Conservation (phyloP, 30 jellyfish, hydroid and myxozoan species). For the Cassiopea xamachana region DNA sequence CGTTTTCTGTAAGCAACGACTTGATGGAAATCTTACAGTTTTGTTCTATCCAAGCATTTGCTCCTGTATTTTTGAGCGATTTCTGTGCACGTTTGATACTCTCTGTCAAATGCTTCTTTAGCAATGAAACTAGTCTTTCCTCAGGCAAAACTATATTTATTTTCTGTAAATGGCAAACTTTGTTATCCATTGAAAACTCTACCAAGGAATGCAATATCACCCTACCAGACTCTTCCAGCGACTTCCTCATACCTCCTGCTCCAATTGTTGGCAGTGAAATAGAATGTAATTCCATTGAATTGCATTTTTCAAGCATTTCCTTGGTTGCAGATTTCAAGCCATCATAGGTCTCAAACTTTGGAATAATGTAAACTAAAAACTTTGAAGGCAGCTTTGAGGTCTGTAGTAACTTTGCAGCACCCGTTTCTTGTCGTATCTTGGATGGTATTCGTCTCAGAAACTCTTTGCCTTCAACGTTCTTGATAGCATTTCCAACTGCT, state of each 20-base stretch:
- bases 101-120: conserved; percentile 4
- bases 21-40: background rate
- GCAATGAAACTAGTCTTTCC: conserved; percentile 26
- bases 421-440: conserved; percentile 5
- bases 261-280: conserved; percentile 62
- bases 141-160: conserved; percentile 33
- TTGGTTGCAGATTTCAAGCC: conserved; percentile 29
- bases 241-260: conserved; percentile 42
- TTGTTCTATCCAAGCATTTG: conserved; percentile 20
- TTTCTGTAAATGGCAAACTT: background rate
- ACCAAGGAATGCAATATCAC: conserved; percentile 46
- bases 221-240: conserved; percentile 31
- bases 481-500: conserved; percentile 55
- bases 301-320: conserved; percentile 25
- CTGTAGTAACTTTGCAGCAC: conserved; percentile 26
- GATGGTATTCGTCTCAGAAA: background rate
- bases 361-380: conserved; percentile 35
- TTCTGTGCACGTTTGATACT: conserved; percentile 11
- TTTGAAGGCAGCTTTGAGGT: conserved; percentile 29
- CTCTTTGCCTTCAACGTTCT: conserved; percentile 13
- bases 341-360: conserved; percentile 8
- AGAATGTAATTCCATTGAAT: background rate
- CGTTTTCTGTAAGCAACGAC: background rate
- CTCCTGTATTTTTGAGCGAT: background rate
- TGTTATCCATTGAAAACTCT: background rate